These are phyloP conservation scores for Alloscopus bannaensis DNA, from an alignment of 2,888 invertebrate species.

Conservation along the genomic window DNA sequence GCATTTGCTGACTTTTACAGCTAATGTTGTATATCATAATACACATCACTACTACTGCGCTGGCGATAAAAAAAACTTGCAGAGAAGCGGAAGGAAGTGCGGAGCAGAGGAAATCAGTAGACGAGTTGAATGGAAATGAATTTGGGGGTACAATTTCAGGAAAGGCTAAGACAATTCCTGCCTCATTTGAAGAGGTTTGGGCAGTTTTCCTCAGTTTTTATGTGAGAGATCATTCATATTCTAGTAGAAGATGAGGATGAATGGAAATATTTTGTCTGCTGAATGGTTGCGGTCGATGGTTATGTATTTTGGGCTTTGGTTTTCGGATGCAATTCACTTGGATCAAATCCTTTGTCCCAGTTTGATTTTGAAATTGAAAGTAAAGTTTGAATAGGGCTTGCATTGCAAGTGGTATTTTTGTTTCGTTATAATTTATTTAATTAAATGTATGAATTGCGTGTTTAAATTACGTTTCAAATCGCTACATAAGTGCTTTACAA, in stretches of 20 bases:
- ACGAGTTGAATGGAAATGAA: constrained; percentile 48
- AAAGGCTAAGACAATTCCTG: constrained; percentile 26
- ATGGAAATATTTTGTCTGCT: background rate
- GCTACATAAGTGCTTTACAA: too few species aligned
- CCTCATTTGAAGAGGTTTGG: constrained; percentile 30
- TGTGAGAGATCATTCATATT: background rate
- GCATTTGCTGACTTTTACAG: background rate
- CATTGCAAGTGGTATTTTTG: too few species aligned
- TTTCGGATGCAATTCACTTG: background rate
- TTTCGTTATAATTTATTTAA: too few species aligned
- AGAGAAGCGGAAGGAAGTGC: constrained; percentile 32
- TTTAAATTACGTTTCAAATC: too few species aligned
- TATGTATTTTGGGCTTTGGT: background rate
- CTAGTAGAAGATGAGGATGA: background rate
- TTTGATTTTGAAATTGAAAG: too few species aligned
- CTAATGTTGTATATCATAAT: background rate
- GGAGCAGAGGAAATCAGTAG: constrained; percentile 50
- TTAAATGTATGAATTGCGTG: too few species aligned
- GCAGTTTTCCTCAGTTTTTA: background rate
- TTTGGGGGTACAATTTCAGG: constrained; percentile 28
- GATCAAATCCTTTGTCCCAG: too few species aligned
- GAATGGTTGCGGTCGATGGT: background rate
- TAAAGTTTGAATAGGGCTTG: too few species aligned
- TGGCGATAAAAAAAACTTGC: background rate
- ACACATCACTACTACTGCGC: background rate